Evolutionary conservation across 2,113 vertebrate genomes (phyloP), one percentile per base, ranked within the genome.

Genomic region (Anolis sagrei): DNA sequence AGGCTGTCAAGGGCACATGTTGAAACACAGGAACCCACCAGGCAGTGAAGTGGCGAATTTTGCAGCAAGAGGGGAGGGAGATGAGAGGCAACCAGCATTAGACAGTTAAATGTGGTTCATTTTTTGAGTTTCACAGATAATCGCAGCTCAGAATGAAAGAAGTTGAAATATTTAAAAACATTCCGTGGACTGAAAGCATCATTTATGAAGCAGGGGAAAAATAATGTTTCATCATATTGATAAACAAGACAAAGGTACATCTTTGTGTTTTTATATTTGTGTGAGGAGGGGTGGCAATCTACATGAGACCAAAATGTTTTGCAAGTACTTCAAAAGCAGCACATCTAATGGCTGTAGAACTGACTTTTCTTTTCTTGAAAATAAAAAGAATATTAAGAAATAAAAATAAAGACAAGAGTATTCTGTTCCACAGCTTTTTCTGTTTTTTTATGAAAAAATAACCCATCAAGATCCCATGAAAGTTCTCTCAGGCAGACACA

Each of bases 61-160:
- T 44, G 39, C 5, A 44, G 39, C 39, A 5, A 78, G 84, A 66
- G 36, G 72, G 36, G 8, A n/a, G 86, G 83, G 87, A 92, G 79
- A 88, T 79, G 88, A 90, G 82, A 84, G 58, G 78, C 64, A 82
- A 49, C 32, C 79, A 90, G 54, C 34, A 34, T 75, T 72, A 92
- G 66, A 72, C 29, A 72, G 83, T 27, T 64, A 77, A 81, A 89
- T 83, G 54, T 74, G 6, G 74, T 62, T 91, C 11, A 2, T 85
- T 93, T 95, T 70, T 95, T 70, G 75, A 72, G 48, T 82, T 82
- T 91, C 54, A 77, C 87, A 75, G 81, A 81, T 86, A 92, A 92
- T 91, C 83, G 72, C 83, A 88, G 84, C 72, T 89, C 89, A 86
- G 83, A 92, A 82, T 58, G 39, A 86, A 74, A 84, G 51, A 70